phyloP scores from a whole-genome alignment of 2,888 invertebrate species.

The Amaurobius ferox region DNA sequence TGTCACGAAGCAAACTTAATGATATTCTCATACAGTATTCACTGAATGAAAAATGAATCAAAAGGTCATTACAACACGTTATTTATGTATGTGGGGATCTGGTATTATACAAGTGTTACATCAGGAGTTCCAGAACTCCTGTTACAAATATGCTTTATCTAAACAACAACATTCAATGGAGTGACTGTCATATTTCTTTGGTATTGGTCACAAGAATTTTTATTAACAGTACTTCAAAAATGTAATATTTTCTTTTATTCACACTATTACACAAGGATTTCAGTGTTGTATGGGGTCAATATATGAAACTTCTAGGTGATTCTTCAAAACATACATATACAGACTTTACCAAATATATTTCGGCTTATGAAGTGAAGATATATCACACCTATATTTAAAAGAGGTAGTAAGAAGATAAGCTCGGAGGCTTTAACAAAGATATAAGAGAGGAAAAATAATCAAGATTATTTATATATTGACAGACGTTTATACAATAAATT shows the following conservation, averaged over 20 bases:
- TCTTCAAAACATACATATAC: neutral
- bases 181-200: neutral
- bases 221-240: neutral
- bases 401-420: conserved; percentile 10
- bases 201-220: neutral
- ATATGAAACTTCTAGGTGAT: neutral
- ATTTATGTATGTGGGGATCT: neutral
- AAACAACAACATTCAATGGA: conserved; percentile 3
- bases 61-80: neutral
- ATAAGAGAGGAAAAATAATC: neutral
- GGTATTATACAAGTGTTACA: neutral
- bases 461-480: neutral
- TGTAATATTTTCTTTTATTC: neutral
- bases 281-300: neutral
- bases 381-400: conserved; percentile 7
- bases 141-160: conserved; percentile 14
- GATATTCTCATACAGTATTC: too few species aligned
- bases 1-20: neutral
- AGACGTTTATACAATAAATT: neutral
- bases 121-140: too few species aligned
- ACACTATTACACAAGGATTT: neutral
- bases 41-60: neutral
- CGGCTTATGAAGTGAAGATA: neutral
- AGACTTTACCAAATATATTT: neutral
- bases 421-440: conserved; percentile 1